Evolutionary conservation across 2,113 vertebrate species (phyloP).

Genomic region (Eolophus roseicapilla): DNA sequence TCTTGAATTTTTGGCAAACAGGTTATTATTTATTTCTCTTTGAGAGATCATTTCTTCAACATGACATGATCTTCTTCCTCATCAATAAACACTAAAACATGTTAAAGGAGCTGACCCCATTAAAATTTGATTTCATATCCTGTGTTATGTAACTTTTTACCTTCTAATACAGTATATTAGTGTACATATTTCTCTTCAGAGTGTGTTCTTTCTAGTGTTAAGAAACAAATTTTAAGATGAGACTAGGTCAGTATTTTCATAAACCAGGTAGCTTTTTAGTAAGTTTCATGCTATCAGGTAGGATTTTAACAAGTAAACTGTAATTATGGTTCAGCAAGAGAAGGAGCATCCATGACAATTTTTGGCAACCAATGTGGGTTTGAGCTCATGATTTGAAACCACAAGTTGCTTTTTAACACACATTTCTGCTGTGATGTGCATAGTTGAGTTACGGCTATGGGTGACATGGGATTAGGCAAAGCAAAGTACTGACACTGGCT

Average conservation of each 20-base stretch:
- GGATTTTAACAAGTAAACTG: neutral
- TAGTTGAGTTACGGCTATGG: neutral
- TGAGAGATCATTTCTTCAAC: neutral
- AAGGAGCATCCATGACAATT: neutral
- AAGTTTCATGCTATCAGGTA: neutral
- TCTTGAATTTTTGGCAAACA: neutral
- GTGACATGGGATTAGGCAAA: neutral
- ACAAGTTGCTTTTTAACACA: neutral
- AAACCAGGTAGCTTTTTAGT: neutral
- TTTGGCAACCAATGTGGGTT: neutral
- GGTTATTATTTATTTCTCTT: neutral
- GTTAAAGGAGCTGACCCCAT: neutral
- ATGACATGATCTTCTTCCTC: neutral
- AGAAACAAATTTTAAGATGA: neutral
- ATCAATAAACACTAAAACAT: neutral
- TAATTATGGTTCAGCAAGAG: neutral
- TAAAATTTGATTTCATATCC: neutral
- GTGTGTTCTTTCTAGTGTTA: neutral
- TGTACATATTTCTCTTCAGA: neutral
- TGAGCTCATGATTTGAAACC: neutral
- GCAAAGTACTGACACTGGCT: neutral
- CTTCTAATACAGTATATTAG: neutral
- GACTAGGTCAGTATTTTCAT: neutral
- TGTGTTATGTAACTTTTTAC: neutral
- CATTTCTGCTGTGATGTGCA: neutral